Evolutionary conservation across 2,888 invertebrate genomes (phyloP).

Genomic region (Drosophila heteroneura): DNA sequence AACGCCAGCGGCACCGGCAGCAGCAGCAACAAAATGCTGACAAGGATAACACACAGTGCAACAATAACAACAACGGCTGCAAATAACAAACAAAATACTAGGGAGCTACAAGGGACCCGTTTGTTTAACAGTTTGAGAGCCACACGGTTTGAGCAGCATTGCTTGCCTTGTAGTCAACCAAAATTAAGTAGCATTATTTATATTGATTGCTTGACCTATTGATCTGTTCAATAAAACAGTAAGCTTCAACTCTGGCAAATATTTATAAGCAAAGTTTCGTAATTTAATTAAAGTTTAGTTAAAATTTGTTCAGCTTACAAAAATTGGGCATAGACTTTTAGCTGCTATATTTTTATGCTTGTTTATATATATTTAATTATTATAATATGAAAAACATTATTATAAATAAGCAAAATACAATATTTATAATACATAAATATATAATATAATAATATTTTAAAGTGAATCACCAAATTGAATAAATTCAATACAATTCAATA

Average conservation of each 20-base stretch:
- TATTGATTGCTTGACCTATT: background rate
- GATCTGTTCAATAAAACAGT: background rate
- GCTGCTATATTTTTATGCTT: background rate
- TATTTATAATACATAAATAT: too few relatives aligned
- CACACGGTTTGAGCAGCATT: slow-evolving; percentile 6
- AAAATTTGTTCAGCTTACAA: background rate
- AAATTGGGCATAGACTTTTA: background rate
- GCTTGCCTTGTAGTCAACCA: background rate
- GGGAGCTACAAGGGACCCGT: background rate
- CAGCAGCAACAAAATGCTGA: slow-evolving; percentile 47
- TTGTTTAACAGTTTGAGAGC: slow-evolving; percentile 21
- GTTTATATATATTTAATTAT: background rate
- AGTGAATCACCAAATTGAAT: background rate
- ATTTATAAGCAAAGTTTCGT: background rate
- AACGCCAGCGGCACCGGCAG: slow-evolving; percentile 28
- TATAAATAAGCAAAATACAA: background rate
- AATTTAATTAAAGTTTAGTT: background rate
- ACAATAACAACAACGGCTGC: slow-evolving; percentile 11
- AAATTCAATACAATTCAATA: background rate
- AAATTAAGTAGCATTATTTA: background rate
- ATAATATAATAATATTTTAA: background rate
- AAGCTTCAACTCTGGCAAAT: background rate
- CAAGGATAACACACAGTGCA: slow-evolving; percentile 53
- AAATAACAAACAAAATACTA: slow-evolving; percentile 16
- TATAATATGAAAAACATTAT: background rate